These are phyloP conservation scores for Tympanuchus pallidicinctus DNA, from an alignment of 2,113 vertebrate genomes.

Conservation along the genomic window DNA sequence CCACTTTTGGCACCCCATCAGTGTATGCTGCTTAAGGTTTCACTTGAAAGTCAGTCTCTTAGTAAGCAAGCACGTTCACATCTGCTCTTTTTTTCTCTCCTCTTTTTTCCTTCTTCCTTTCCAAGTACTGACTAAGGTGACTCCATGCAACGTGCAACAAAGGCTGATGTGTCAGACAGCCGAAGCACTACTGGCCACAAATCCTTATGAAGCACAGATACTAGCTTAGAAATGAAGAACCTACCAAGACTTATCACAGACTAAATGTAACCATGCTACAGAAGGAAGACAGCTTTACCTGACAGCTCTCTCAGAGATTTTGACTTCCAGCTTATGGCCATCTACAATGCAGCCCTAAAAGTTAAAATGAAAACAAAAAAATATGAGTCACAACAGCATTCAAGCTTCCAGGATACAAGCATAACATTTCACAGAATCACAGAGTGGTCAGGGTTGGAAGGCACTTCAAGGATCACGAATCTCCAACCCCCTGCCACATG, in stretches of 20 bases:
- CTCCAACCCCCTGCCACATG: too few species aligned
- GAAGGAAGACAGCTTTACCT: constrained; percentile 78
- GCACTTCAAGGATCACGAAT: too few species aligned
- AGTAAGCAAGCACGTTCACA: neutral
- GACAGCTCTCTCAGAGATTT: constrained; percentile 89
- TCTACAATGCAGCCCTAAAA: constrained; percentile 87
- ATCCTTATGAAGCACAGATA: neutral
- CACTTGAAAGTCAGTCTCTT: fast-evolving
- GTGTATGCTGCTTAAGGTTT: neutral
- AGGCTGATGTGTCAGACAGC: neutral
- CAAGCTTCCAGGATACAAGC: neutral
- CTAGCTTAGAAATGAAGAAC: neutral
- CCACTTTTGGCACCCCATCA: neutral
- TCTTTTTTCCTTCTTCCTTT: neutral
- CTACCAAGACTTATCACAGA: fast-evolving
- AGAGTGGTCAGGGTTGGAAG: too few species aligned
- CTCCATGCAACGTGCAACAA: neutral
- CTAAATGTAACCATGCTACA: fast-evolving
- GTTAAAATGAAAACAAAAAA: neutral
- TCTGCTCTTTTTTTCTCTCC: neutral
- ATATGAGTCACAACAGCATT: neutral
- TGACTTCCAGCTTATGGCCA: constrained; percentile 89
- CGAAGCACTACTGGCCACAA: neutral
- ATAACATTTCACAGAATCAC: neutral
- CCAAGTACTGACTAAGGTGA: neutral